A percentile compares a stretch with the other conserved stretches of the same genome.
phyloP scores from a whole-genome alignment of 2,797 vertebrate species.

The Nannoperca obscura region DNA sequence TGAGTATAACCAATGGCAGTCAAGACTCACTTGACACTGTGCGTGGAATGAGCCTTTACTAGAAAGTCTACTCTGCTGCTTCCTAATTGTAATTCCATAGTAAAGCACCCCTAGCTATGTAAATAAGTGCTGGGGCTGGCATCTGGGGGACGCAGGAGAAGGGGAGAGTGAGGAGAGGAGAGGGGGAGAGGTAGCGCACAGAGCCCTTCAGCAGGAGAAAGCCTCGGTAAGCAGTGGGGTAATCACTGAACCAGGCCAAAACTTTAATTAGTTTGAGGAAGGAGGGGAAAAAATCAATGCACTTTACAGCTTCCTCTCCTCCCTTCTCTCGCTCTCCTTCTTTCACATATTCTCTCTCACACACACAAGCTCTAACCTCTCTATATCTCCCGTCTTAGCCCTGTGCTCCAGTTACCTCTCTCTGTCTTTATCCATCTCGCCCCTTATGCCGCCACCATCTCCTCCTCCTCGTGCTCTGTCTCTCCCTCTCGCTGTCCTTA shows the following conservation, averaged over 20 bases:
- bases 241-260: slow-evolving; percentile 87
- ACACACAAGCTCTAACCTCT: slow-evolving; percentile 61
- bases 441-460: slow-evolving; percentile 53
- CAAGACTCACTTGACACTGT: slow-evolving; percentile 72
- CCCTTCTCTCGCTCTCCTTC: slow-evolving; percentile 47
- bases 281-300: slow-evolving; percentile 81
- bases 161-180: slow-evolving; percentile 16
- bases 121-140: slow-evolving; percentile 77
- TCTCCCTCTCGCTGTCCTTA: slow-evolving; percentile 61
- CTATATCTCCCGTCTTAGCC: slow-evolving; percentile 59
- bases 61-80: slow-evolving; percentile 64
- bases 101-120: slow-evolving; percentile 80
- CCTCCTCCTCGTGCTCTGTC: slow-evolving; percentile 40
- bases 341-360: slow-evolving; percentile 59
- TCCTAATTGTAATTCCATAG: slow-evolving; percentile 81
- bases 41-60: slow-evolving; percentile 61
- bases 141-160: slow-evolving; percentile 58
- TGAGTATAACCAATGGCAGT: slow-evolving; percentile 62
- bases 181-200: slow-evolving; percentile 62
- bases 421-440: slow-evolving; percentile 71
- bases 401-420: slow-evolving; percentile 72
- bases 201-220: slow-evolving; percentile 80
- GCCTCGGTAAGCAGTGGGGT: slow-evolving; percentile 83
- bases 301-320: slow-evolving; percentile 78
- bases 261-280: slow-evolving; percentile 87